Conservation (phyloP, 2,888 invertebrate species). For the Spatulosminthurus flaviceps region DNA sequence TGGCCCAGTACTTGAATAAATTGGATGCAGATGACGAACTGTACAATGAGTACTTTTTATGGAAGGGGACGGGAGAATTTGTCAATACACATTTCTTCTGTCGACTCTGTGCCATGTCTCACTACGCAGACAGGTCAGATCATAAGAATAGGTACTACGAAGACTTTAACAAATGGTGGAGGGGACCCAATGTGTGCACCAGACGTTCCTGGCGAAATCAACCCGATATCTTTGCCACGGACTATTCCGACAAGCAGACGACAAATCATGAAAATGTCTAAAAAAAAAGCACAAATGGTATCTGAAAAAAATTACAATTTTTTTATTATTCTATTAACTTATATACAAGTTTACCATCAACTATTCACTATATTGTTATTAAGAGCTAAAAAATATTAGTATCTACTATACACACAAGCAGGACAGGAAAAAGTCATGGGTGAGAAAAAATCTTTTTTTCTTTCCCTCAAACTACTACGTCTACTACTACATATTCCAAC, state of each 20-base stretch:
- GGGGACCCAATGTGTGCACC: constrained; percentile 81
- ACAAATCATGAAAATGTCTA: constrained; percentile 41
- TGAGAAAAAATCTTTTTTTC: too few relatives aligned
- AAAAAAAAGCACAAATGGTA: background rate
- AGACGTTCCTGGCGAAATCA: constrained; percentile 74
- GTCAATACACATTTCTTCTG: constrained; percentile 97
- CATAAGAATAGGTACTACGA: constrained; percentile 71
- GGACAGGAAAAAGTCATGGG: too few relatives aligned
- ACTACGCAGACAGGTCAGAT: constrained; percentile 69
- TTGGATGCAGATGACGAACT: constrained; percentile 87
- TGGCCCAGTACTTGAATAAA: constrained; percentile 85
- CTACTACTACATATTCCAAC: too few relatives aligned
- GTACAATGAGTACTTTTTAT: constrained; percentile 93
- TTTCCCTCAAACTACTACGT: too few relatives aligned
- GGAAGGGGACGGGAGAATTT: constrained; percentile 95
- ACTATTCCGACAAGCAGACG: constrained; percentile 55
- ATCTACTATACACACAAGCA: too few relatives aligned
- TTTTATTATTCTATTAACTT: too few relatives aligned
- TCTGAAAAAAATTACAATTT: too few relatives aligned
- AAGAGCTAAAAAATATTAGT: too few relatives aligned
- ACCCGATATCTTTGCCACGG: constrained; percentile 61
- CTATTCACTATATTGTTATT: too few relatives aligned
- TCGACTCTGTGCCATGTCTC: constrained; percentile 85
- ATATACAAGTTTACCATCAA: too few relatives aligned
- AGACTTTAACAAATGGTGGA: constrained; percentile 94